Conservation (phyloP, 2,113 vertebrate genomes). For the Mellivora capensis region DNA sequence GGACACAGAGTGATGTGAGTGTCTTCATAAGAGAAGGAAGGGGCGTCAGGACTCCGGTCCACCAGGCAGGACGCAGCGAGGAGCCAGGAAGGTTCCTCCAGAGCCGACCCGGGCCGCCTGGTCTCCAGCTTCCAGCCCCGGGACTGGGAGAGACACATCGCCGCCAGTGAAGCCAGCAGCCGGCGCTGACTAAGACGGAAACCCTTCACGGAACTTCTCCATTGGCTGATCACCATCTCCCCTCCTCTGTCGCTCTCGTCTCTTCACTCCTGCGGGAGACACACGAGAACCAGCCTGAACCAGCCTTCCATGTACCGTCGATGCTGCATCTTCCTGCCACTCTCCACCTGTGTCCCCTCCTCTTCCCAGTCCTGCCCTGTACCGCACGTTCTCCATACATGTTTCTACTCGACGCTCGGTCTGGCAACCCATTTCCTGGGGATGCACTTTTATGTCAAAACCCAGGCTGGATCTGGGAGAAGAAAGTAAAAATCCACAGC, state of each 20-base stretch:
- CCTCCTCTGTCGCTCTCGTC: not conserved
- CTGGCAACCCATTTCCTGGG: rapidly evolving
- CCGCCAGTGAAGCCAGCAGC: not conserved
- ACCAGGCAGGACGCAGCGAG: not conserved
- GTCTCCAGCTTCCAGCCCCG: not conserved
- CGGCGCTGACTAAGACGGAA: rapidly evolving
- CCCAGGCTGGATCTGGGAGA: not conserved
- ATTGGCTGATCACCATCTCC: not conserved
- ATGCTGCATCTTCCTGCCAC: not conserved
- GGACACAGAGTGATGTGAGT: not conserved
- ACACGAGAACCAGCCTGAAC: no score
- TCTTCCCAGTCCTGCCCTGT: not conserved
- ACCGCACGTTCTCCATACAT: not conserved
- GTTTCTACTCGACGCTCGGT: rapidly evolving
- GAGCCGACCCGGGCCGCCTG: rapidly evolving
- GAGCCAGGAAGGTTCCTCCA: not conserved
- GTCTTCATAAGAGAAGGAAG: not conserved
- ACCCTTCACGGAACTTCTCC: not conserved
- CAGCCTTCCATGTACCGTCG: no score
- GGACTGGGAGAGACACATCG: not conserved
- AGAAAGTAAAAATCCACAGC: not conserved
- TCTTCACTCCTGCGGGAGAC: not conserved
- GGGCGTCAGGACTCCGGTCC: not conserved
- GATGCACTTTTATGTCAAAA: not conserved
- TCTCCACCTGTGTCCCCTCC: not conserved